Conservation (phyloP, 1,140 invertebrate genomes). For the Aphaenogaster ashmeadi region DNA sequence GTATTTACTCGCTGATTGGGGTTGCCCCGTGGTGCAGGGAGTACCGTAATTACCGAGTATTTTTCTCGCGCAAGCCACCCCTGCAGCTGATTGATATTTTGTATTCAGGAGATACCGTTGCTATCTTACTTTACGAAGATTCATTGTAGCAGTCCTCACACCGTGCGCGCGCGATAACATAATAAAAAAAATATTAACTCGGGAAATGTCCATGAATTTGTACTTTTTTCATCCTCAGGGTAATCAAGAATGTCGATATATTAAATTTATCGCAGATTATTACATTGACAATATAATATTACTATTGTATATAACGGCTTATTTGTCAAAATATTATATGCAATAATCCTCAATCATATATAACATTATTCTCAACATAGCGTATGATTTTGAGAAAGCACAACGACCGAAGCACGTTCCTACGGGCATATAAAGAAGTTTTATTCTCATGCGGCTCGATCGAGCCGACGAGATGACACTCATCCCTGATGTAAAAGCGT, state of each 20-base stretch:
- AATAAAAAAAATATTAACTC: neutral
- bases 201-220: neutral
- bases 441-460: slow-evolving; percentile 54
- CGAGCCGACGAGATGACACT: slow-evolving; percentile 48
- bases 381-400: neutral
- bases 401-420: neutral
- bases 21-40: slow-evolving; percentile 56
- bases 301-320: neutral
- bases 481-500: slow-evolving; percentile 61
- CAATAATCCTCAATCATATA: neutral
- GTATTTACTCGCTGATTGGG: slow-evolving; percentile 76
- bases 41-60: slow-evolving; percentile 85
- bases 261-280: neutral
- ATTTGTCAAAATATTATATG: neutral
- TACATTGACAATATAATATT: neutral
- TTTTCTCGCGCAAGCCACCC: slow-evolving; percentile 83
- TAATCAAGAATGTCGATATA: neutral
- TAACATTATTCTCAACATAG: neutral
- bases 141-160: neutral
- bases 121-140: slow-evolving; percentile 26
- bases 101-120: slow-evolving; percentile 78
- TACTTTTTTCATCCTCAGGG: neutral
- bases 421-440: slow-evolving; percentile 33
- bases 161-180: neutral
- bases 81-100: slow-evolving; percentile 86